Base-by-base conservation (phyloP, 2,797 vertebrate genomes). In the Dallia pectoralis region DNA sequence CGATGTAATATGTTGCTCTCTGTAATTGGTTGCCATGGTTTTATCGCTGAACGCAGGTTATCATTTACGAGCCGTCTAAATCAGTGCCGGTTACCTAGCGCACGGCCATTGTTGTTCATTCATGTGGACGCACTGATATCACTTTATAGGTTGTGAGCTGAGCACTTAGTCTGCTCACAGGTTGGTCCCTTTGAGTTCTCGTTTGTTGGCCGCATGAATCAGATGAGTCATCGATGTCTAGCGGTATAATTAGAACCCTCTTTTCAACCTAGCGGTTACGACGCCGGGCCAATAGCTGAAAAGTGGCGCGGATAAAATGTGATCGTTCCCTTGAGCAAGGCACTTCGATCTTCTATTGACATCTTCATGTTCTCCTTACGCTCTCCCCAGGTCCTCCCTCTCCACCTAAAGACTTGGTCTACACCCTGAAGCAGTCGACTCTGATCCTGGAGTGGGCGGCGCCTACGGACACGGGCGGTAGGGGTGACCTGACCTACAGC, bases 401-500 rank as follows among this genome's bases (percentile, higher is more conserved):
- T 0, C 95, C 96, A 0, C 97, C 97, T 0, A 87, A 91, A 77
- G 92, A 96, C 85, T 85, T 98, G 88, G 88, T 93, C 47, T 97
- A 95, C 91, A 94, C 93, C 74, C 88, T 97, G 64, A 96, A 94
- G 74, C 95, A 96, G 88, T 95, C 96, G 0, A 95, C 96, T 0
- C 87, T 97, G 81, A 89, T 96, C 75, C 89, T 98, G 85, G 89
- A 95, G 74, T 98, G 97, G 97, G 91, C 89, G 0, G 88, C 94
- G 0, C 96, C 97, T 0, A 89, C 91, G 0, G 96, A 98, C 49
- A 87, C 91, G 0, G 97, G 97, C 0, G 96, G 96, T 74, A 87
- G 97, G 4, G 91, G 88, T 0, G 96, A 97, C 78, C 87, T 98
- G 81, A 94, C 93, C 74, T 97, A 97, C 91, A 96, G 92, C 72